phyloP scores from a whole-genome alignment of 2,797 vertebrate species.

The Sphaeramia orbicularis region DNA sequence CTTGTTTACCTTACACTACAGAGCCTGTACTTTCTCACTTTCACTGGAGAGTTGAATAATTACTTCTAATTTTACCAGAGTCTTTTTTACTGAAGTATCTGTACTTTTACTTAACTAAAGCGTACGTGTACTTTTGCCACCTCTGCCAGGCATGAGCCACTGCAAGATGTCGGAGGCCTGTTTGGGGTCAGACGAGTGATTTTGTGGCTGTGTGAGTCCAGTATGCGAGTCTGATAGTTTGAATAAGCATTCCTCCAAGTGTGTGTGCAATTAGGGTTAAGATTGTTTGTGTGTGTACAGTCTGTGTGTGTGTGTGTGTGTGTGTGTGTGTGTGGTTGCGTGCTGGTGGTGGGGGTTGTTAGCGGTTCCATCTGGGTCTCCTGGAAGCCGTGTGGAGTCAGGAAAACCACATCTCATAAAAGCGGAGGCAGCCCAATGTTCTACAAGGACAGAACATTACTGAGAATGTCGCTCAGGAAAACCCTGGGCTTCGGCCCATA shows the following conservation, averaged over 20 bases:
- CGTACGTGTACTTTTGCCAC: not conserved
- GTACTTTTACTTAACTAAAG: too few species aligned
- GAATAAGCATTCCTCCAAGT: slow-evolving; percentile 78
- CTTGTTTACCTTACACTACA: too few species aligned
- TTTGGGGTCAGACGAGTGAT: slow-evolving; percentile 54
- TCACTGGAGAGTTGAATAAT: too few species aligned
- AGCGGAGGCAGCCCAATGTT: slow-evolving; percentile 97
- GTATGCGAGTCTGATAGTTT: slow-evolving; percentile 65
- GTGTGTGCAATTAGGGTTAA: slow-evolving; percentile 77
- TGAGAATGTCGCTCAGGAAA: slow-evolving; percentile 98
- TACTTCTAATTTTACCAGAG: too few species aligned
- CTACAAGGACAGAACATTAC: slow-evolving; percentile 99
- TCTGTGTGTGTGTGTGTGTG: slow-evolving; percentile 33
- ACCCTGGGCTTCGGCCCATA: slow-evolving; percentile 90
- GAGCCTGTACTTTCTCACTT: too few species aligned
- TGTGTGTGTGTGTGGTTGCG: slow-evolving; percentile 65
- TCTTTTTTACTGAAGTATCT: too few species aligned
- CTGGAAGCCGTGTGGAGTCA: slow-evolving; percentile 95
- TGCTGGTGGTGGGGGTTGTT: slow-evolving; percentile 78
- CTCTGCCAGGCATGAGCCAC: not conserved
- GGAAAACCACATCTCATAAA: slow-evolving; percentile 99
- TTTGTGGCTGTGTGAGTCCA: slow-evolving; percentile 59
- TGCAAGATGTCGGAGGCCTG: slow-evolving; percentile 21
- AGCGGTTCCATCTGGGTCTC: slow-evolving; percentile 96
- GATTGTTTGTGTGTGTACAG: slow-evolving; percentile 67